Percentiles rank a stretch among this genome's conserved stretches.
phyloP scores from a whole-genome alignment of 2,888 invertebrate genomes.

The Diplazon laetatorius region DNA sequence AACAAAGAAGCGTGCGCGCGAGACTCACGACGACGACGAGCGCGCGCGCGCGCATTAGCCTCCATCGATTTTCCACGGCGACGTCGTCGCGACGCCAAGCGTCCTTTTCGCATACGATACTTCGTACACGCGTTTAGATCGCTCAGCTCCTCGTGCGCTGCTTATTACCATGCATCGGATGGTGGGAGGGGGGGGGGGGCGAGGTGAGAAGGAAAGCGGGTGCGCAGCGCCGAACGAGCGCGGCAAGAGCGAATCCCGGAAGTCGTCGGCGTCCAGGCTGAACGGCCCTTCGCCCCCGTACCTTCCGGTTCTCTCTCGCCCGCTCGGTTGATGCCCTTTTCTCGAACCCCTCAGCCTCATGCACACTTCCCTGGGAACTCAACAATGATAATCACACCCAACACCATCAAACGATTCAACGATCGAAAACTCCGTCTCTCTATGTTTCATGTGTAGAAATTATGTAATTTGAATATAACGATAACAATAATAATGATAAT shows the following conservation, averaged over 20 bases:
- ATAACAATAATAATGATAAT: no score
- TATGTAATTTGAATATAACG: no score
- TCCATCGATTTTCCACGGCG: conserved; percentile 70
- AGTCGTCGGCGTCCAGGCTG: conserved; percentile 59
- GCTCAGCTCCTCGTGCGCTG: conserved; percentile 17
- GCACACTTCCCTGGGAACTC: conserved; percentile 59
- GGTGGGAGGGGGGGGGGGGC: neutral
- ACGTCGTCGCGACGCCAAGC: conserved; percentile 52
- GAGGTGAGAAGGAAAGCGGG: conserved; percentile 3
- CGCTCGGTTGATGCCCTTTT: conserved; percentile 57
- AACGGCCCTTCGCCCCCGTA: conserved; percentile 46
- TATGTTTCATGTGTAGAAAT: no score
- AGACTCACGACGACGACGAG: conserved; percentile 46
- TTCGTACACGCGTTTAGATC: conserved; percentile 34
- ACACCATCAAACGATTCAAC: conserved; percentile 21
- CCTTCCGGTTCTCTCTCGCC: conserved; percentile 52
- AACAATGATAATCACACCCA: neutral
- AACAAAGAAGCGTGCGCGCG: conserved; percentile 79
- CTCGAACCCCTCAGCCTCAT: conserved; percentile 54
- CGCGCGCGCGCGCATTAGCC: conserved; percentile 69
- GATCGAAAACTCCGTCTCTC: no score
- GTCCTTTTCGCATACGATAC: conserved; percentile 53
- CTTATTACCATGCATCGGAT: conserved; percentile 41
- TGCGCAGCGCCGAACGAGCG: neutral
- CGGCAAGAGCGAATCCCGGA: conserved; percentile 45